These are phyloP conservation scores for Odocoileus hemionus DNA, from an alignment of 2,113 vertebrate genomes.

Conservation along the genomic window DNA sequence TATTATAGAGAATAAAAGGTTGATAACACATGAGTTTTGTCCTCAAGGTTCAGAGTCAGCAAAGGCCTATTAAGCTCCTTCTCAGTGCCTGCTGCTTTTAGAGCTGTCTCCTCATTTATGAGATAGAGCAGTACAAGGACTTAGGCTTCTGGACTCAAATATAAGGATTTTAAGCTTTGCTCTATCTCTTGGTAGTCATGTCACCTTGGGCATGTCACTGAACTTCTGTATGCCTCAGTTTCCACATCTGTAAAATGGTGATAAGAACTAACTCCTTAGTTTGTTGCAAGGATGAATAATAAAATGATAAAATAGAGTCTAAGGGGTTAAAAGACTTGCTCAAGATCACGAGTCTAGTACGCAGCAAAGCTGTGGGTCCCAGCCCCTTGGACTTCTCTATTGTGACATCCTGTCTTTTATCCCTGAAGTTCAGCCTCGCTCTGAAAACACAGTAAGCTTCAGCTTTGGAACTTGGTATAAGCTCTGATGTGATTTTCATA, in stretches of 20 bases:
- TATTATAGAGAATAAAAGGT: not conserved
- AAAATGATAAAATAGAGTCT: not conserved
- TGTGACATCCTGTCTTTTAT: not conserved
- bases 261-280: not conserved
- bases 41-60: not conserved
- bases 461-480: not conserved
- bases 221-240: not conserved
- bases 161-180: not conserved
- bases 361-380: not conserved
- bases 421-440: not conserved
- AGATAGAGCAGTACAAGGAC: not conserved
- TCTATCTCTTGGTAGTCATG: not conserved
- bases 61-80: not conserved
- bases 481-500: constrained; percentile 32
- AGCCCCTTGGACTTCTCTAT: not conserved
- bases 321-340: not conserved
- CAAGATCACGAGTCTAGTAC: not conserved
- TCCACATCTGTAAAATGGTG: not conserved
- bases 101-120: not conserved
- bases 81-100: not conserved
- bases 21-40: not conserved
- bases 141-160: not conserved
- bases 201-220: not conserved
- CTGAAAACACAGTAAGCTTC: not conserved
- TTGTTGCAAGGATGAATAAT: not conserved